Evolutionary conservation across 2,113 vertebrate genomes (phyloP), one percentile per base, ranked within the genome.

Genomic region (Indicator maculatus): DNA sequence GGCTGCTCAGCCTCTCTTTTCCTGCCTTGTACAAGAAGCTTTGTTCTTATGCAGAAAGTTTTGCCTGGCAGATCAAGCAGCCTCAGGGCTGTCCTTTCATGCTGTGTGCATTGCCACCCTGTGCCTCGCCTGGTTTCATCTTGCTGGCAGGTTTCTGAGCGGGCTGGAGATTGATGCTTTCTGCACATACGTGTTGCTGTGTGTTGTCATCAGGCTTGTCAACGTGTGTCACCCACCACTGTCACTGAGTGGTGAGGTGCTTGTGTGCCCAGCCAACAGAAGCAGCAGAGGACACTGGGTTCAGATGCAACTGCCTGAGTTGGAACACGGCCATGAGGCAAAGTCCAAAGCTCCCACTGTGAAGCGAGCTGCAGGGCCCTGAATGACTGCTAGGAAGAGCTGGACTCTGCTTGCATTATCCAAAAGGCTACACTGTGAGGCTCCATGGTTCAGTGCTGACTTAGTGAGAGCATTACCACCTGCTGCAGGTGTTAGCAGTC

Each of bases 1-100:
- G 44, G 21, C 26, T 91, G 19, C 23, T 74, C 59, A 58, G 6
- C 53, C 60, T 78, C 52, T 72, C 33, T 89, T 23, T 52, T 65
- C 30, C 21, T 41, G 15, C 21, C 63, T 38, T 23, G 8, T 55
- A 17, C 59, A 76, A 50, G 83, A 74, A 60, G 85, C 89, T 87
- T 69, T 72, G 28, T 84, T 67, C 63, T 19, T 27, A 3, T 0
- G 2, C 60, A 47, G 86, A 39, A 61, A 47, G 27, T 80, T 89
- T 63, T 70, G 75, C 31, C 38, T 44, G 1, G 27, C n/a, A 55
- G 73, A 61, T 72, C 33, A 2, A 1, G n/a, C 67, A 31, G 4
- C 47, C 1, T 5, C 0, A 0, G 41, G 60, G 16, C 77, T 52
- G 39, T 76, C 56, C 31, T 89, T 65, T 39, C 3, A 0, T 5